Evolutionary conservation across 2,888 invertebrate genomes (phyloP), one percentile per base, ranked within the genome.

Genomic region (Aplocera efformata): DNA sequence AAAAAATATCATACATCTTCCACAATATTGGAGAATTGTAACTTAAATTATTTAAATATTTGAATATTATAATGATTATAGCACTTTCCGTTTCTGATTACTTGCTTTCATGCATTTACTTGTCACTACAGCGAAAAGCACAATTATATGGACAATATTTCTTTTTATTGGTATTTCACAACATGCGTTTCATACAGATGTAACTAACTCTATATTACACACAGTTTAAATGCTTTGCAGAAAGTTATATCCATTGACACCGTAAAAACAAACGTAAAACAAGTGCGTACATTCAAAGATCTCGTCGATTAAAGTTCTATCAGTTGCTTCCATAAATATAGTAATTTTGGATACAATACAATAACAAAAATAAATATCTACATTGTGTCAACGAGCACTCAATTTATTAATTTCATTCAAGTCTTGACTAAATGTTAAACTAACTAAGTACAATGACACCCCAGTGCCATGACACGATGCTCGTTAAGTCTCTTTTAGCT

Each of bases 1-100:
- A 88, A 86, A 88, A 86, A 88, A 88, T 88, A 88, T 88, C 83
- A 88, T 88, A 86, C 88, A 86, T 88, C 86, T 85, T 86, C 88
- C 88, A 85, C 84, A 86, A 85, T 85, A 84, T 84, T 82, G 88
- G 85, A 85, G 84, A 88, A 85, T 84, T 73, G 58, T 85, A 85
- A 86, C 85, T 86, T 85, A 86, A 69, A 84, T 79, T 81, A 76
- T 72, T 81, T 82, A 79, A 81, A 81, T 79, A 86, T 83, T 84
- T 83, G 83, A 85, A 84, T 84, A 85, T 83, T 67, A 82, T 79
- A 84, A 55, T 55, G 81, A 80, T 81, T 84, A 82, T 79, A 86
- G 86, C 85, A 85, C 83, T 82, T 84, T 77, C 71, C 71, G 75
- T 82, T 78, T 72, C 66, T 39, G 52, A 50, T 69, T 76, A 78